Conservation (phyloP, 2,797 vertebrate species). For the Argyrosomus regius region DNA sequence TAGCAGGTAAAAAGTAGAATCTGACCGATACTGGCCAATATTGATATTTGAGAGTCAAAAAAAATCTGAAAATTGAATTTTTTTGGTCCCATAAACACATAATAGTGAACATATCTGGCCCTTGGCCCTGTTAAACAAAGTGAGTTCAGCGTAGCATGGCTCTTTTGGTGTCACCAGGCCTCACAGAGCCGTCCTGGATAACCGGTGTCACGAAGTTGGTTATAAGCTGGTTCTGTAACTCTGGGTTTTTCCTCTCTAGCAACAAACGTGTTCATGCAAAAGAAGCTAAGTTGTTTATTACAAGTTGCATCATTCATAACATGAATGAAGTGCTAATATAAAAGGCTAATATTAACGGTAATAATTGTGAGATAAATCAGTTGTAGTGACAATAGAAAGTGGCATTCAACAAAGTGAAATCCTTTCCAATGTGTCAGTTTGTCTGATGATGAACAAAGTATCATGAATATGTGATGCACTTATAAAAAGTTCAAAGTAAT, state of each 20-base stretch:
- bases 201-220: neutral
- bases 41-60: neutral
- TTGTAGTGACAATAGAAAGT: neutral
- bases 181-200: neutral
- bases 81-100: neutral
- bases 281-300: neutral
- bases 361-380: too few species aligned
- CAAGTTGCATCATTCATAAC: neutral
- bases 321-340: neutral
- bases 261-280: neutral
- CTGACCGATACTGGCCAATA: neutral
- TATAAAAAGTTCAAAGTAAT: neutral
- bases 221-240: neutral
- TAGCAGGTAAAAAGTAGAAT: neutral
- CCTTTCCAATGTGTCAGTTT: neutral
- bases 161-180: neutral
- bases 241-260: neutral
- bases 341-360: neutral
- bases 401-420: neutral
- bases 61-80: neutral
- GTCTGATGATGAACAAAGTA: neutral
- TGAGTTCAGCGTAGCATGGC: neutral
- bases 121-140: neutral
- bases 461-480: neutral
- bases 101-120: neutral